A percentile compares a stretch with the other conserved stretches of the same genome.
phyloP scores from a whole-genome alignment of 92 coral and sea anemone species.

The Phenganax marumi region DNA sequence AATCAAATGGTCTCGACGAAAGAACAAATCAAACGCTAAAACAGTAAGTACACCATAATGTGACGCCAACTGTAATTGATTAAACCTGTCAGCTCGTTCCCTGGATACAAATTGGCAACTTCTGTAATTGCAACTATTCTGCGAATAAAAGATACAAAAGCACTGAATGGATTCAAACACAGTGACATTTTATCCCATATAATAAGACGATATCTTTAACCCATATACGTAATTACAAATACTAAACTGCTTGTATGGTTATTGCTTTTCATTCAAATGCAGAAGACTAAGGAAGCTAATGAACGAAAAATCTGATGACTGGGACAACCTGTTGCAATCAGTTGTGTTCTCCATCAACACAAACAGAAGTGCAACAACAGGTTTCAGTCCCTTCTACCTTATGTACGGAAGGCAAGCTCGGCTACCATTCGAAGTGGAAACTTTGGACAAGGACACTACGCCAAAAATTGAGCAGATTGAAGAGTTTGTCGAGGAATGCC shows the following conservation, averaged over 20 bases:
- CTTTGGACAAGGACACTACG: background rate
- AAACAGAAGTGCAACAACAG: conserved; percentile 30
- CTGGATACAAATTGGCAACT: no score
- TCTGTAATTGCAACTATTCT: no score
- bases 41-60: conserved; percentile 26
- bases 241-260: no score
- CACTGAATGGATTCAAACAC: no score
- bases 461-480: background rate
- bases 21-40: conserved; percentile 60
- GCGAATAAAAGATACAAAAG: no score
- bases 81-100: background rate
- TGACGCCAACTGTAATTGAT: background rate
- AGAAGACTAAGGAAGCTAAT: conserved; percentile 29
- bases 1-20: conserved; percentile 72
- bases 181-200: no score
- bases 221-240: no score
- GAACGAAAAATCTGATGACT: conserved; percentile 5
- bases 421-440: conserved; percentile 30
- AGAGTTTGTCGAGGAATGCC: conserved; percentile 17
- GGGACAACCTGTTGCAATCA: conserved; percentile 31
- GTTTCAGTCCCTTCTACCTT: conserved; percentile 27
- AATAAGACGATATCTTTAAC: no score
- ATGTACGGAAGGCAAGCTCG: conserved; percentile 34
- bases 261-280: background rate
- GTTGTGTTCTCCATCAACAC: conserved; percentile 34